Evolutionary conservation across 2,113 vertebrate species (phyloP), one percentile per base, ranked within the genome.

Genomic region (Lepisosteus oculatus): DNA sequence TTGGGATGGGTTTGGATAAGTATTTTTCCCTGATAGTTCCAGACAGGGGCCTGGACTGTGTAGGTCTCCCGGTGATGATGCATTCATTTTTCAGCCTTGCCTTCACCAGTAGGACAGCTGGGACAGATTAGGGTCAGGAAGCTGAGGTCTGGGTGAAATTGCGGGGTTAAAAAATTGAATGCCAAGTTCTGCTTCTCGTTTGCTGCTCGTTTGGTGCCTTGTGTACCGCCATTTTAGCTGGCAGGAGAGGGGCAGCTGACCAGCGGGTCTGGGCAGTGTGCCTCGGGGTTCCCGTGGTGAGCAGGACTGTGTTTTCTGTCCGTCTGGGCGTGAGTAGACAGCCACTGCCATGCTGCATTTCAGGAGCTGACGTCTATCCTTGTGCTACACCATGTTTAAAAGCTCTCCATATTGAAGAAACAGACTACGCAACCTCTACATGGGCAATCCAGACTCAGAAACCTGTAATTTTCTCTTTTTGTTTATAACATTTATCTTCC

Each of bases 81-180:
- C 17, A 13, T 61, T 61, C 59, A 61, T 61, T 61, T 61, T 61
- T 61, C 14, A 29, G 15, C 3, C 3, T 71, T 45, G 57, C n/a
- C 41, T 67, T 74, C 77, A 61, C 64, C 51, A 65, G 61, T 65
- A 71, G 67, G 42, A 55, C 77, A 77, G 73, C 73, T 79, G 77
- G 75, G 70, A 70, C 63, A 69, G 71, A 69, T 77, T 81, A 76
- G 68, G 65, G 69, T 68, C 68, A 72, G 65, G 75, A 77, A 76
- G 68, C 67, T 79, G 76, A 75, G 71, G 75, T 74, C 74, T 75
- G 65, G 69, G 51, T 6, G 42, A 61, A 64, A 69, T 61, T 44
- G 74, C 55, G 71, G 67, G 72, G 59, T 61, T 8, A 61, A 29
- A 29, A 61, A 61, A 11, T 3, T 61, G 14, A 61, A 61, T 13